phyloP scores from a whole-genome alignment of 2,797 vertebrate species.

The Buceros bicornis region DNA sequence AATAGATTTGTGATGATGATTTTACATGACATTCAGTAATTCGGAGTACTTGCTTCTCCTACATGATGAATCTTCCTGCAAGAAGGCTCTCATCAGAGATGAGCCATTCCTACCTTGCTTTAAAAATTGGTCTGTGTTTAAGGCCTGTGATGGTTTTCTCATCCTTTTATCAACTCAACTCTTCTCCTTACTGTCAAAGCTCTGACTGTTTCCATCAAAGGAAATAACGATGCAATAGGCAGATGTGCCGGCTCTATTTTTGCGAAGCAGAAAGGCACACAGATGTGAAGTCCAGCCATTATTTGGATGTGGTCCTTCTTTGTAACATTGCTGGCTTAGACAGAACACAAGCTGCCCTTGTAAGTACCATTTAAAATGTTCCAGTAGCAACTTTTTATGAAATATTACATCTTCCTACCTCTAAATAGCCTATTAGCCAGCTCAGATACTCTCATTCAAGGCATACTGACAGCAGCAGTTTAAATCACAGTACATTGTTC shows the following conservation, averaged over 20 bases:
- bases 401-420: not conserved
- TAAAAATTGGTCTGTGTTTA: fast-evolving
- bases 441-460: not conserved
- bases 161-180: not conserved
- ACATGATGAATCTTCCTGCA: not conserved
- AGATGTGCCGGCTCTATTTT: not conserved
- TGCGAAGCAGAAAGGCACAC: not conserved
- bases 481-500: conserved; percentile 29
- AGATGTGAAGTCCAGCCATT: not conserved
- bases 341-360: not conserved
- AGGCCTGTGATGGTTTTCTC: not conserved
- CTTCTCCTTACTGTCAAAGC: not conserved
- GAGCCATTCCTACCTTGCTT: not conserved
- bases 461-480: conserved; percentile 20
- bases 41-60: not conserved
- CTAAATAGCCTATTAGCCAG: not conserved
- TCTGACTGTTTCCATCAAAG: not conserved
- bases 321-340: fast-evolving
- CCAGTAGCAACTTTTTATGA: not conserved
- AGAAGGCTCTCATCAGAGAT: not conserved
- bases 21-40: not conserved
- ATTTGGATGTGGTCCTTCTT: not conserved
- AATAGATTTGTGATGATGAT: fast-evolving
- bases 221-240: not conserved
- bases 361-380: not conserved